Evolutionary conservation across 2,888 invertebrate genomes (phyloP), one percentile per base, ranked within the genome.

Genomic region (Thysanoteuthis rhombus): DNA sequence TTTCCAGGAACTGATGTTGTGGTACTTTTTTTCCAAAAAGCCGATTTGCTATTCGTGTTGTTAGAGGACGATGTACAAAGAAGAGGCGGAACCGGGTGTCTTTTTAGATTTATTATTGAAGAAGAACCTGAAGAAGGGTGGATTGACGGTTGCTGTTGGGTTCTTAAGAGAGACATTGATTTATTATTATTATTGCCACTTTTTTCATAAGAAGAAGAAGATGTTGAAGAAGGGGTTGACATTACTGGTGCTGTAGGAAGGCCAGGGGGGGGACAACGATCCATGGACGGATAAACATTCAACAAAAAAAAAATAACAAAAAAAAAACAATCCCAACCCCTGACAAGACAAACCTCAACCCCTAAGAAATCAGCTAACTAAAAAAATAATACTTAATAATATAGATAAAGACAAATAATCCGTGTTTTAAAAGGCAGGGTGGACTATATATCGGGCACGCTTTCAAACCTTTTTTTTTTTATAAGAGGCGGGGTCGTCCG

Each of bases 11-110:
- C 95, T 32, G n/a, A n/a, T 75, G 75, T n/a, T 94, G 94, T 95
- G 47, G 94, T 94, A 89, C 95, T 95, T 89, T 95, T 95, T 94
- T 96, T 96, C 96, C 96, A 96, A 94, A 96, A 96, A 39, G 95
- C 95, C 89, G 95, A 89, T 94, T 95, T 95, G 91, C 93, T 95
- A 75, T 75, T 75, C 10, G 75, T 75, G 75, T 75, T 75, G 75
- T 75, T 75, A n/a, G 75, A n/a, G n/a, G n/a, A n/a, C n/a, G n/a
- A n/a, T 16, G 75, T 75, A n/a, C 75, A 75, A 75, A 75, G n/a
- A 75, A 75, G n/a, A n/a, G 32, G 32, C 16, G 75, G 75, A n/a
- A 75, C 32, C 75, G 75, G 75, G n/a, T 75, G 75, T n/a, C 75
- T 32, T 12, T 75, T 75, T 75, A 75, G 22, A 25, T 28, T n/a